Base-by-base conservation (phyloP, 2,113 vertebrate genomes). In the Propithecus coquereli region DNA sequence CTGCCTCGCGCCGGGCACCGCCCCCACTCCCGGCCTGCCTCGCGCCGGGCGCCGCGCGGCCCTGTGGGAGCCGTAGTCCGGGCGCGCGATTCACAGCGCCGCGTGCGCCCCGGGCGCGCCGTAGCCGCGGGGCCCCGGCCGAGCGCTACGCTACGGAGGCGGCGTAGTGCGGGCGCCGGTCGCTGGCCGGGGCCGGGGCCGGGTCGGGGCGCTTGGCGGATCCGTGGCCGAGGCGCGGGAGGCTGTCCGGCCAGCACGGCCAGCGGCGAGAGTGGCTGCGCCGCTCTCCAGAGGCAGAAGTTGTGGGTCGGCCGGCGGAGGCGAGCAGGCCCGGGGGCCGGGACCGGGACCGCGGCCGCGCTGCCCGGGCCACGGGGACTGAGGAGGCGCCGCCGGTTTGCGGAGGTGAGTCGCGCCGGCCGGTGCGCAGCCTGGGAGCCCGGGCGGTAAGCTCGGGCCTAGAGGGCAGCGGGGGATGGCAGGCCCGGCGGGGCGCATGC, bases 31-130 rank as follows among this genome's bases (percentile, higher is more conserved):
- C 98, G 16, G 45, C 32, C 5, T 27, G 47, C 95, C 6, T 13
- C 22, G 32, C 65, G 52, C 61, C 3, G 11, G 9, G 23, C 16
- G 43, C 54, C 90, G 94, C 97, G 30, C n/a, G 8, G 91, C 86
- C 88, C 83, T 93, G 30, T 97, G 98, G 98, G 98, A 95, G 20
- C 43, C n/a, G 98, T 98, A 98, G 98, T 98, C 70, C 81, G 8
- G 7, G 30, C 18, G 52, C 18, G 70, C 92, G 82, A 97, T 97
- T 98, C 97, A 94, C 95, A 90, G 95, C 82, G 94, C 93, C 54
- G 27, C 25, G 91, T 98, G 95, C 98, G 98, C 97, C 74, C 77
- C 70, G 83, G 95, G 95, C 97, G 96, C 96, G 66, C 79, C 91
- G 96, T 96, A 96, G 91, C 92, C 74, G 32, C 94, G 47, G 92